A percentile compares a stretch with the other conserved stretches of the same genome.
Evolutionary conservation across 1,140 invertebrate species (phyloP).

Genomic region (Araneus ventricosus): DNA sequence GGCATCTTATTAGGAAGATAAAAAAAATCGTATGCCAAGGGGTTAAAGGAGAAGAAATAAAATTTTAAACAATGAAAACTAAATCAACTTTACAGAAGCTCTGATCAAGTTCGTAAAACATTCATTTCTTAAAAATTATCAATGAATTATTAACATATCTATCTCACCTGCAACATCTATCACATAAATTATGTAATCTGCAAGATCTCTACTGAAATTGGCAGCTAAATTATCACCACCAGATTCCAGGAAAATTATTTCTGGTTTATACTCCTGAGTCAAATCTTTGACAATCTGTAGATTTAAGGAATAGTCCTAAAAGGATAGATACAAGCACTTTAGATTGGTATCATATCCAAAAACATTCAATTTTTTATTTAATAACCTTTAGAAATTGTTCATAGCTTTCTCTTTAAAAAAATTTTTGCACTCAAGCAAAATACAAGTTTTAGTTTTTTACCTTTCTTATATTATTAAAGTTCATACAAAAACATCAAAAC

Average conservation of each 20-base stretch:
- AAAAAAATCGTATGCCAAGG: too few species aligned
- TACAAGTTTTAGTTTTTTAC: too few species aligned
- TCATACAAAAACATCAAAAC: too few species aligned
- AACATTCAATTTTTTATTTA: background rate
- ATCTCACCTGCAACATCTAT: conserved; percentile 80
- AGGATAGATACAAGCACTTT: background rate
- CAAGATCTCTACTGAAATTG: conserved; percentile 80
- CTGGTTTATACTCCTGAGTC: conserved; percentile 79
- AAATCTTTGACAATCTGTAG: conserved; percentile 80
- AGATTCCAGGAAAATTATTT: conserved; percentile 80
- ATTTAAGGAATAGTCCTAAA: conserved; percentile 80
- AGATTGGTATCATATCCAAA: background rate
- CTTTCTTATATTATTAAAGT: too few species aligned
- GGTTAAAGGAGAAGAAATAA: too few species aligned
- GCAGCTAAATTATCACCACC: conserved; percentile 81
- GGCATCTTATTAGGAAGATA: too few species aligned
- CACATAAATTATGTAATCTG: conserved; percentile 81
- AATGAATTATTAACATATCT: background rate
- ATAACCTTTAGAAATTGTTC: too few species aligned
- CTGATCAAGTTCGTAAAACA: background rate
- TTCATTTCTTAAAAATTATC: background rate
- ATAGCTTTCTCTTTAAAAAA: too few species aligned
- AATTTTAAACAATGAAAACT: too few species aligned
- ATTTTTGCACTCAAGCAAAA: too few species aligned
- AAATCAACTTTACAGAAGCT: too few species aligned